These are phyloP conservation scores for Panulirus ornatus DNA, from an alignment of 1,140 invertebrate genomes.

Conservation along the genomic window DNA sequence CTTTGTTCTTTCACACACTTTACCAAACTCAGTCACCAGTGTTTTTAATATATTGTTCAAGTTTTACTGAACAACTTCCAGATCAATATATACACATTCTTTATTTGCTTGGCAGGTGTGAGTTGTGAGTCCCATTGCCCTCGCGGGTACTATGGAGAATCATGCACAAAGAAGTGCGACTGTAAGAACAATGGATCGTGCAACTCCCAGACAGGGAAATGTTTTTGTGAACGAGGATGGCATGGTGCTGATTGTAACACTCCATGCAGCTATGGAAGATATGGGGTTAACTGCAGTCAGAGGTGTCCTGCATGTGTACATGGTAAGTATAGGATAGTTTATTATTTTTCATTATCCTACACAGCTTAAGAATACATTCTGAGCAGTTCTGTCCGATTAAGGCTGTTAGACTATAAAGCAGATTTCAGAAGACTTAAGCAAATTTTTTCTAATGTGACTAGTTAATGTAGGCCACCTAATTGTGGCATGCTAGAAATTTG, in stretches of 20 bases:
- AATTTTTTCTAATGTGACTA: no score
- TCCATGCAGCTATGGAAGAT: constrained; percentile 87
- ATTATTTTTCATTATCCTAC: background rate
- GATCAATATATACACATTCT: no score
- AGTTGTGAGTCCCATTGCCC: constrained; percentile 91
- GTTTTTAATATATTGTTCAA: no score
- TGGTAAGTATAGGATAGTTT: constrained; percentile 79
- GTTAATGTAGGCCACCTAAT: no score
- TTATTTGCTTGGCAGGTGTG: constrained; percentile 81
- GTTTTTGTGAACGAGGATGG: constrained; percentile 92
- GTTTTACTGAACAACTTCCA: no score
- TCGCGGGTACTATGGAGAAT: constrained; percentile 86
- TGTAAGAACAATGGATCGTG: constrained; percentile 93
- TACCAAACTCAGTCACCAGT: no score
- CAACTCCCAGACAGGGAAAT: constrained; percentile 87
- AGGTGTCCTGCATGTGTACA: constrained; percentile 84
- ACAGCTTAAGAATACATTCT: no score
- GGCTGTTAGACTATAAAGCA: no score
- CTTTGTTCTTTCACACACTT: no score
- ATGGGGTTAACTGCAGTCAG: constrained; percentile 90
- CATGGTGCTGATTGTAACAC: constrained; percentile 85
- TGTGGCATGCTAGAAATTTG: no score
- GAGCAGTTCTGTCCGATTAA: no score
- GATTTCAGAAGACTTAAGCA: no score
- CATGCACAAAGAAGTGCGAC: constrained; percentile 88